Evolutionary conservation across 2,113 vertebrate genomes (phyloP).

Genomic region (Rhinoderma darwinii): DNA sequence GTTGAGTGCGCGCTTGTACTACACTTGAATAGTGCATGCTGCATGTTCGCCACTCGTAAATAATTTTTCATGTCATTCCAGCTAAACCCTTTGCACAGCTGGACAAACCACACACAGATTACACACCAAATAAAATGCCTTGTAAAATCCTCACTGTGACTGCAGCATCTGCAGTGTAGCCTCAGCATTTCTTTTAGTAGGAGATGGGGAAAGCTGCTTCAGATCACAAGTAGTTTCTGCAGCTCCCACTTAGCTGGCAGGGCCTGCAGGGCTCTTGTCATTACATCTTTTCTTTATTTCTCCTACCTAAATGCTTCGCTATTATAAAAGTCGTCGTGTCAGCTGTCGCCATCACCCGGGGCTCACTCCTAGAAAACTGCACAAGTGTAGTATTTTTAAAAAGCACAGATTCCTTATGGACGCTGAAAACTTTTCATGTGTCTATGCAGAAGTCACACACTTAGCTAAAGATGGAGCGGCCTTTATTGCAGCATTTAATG

Average conservation of each 20-base stretch:
- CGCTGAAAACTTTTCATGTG: slow-evolving; percentile 1
- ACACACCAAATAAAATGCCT: slow-evolving; percentile 49
- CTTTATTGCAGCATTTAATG: background rate
- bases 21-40: background rate
- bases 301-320: slow-evolving; percentile 34
- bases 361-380: slow-evolving; percentile 24
- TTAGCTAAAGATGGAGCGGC: background rate
- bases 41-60: background rate
- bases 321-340: slow-evolving; percentile 50
- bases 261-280: slow-evolving; percentile 29
- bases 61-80: slow-evolving; percentile 21
- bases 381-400: background rate
- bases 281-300: slow-evolving; percentile 50
- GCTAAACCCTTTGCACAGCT: slow-evolving; percentile 43
- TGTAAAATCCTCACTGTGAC: slow-evolving; percentile 46
- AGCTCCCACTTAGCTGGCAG: slow-evolving; percentile 1
- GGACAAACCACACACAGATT: slow-evolving; percentile 41
- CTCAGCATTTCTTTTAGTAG: slow-evolving; percentile 25
- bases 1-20: background rate
- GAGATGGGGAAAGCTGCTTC: slow-evolving; percentile 25
- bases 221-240: slow-evolving; percentile 32
- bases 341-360: slow-evolving; percentile 31
- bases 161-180: slow-evolving; percentile 17
- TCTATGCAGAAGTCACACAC: slow-evolving; percentile 1
- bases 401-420: background rate